Base-by-base conservation (phyloP, 2,888 invertebrate species). In the Clistopyga incitator region DNA sequence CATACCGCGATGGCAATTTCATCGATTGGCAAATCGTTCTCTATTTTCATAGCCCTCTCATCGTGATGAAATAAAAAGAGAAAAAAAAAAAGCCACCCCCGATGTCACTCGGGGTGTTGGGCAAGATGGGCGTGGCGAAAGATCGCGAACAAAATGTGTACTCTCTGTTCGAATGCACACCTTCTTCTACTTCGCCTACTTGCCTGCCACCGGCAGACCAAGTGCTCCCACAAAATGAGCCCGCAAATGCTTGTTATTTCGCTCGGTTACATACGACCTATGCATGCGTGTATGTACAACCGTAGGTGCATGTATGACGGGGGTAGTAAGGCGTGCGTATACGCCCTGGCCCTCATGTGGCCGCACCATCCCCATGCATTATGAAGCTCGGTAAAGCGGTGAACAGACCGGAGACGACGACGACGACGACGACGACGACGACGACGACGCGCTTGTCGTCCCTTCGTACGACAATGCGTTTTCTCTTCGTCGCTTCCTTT, bases 241-340 rank as follows among this genome's bases (percentile, higher is more conserved):
- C 84, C 88, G 81, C 88, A 89, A 92, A 90, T 90, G 89, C 90
- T 89, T 91, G 89, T 91, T 91, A 92, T 91, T 92, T 90, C 86
- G 89, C 84, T 84, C 81, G 78, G 84, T 81, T 84, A 84, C 84
- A 81, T 81, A 75, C 74, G 68, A 70, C 74, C 78, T 81, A 84
- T 61, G 70, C 85, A 83, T 79, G 81, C 75, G 23, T 52, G 83
- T 81, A 80, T 85, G 83, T 68, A 79, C 68, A 75, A 78, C 59
- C 75, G 34, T 42, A 65, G 25, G 47, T 29, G 54, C 54, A 29
- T 47, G 68, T 72, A 52, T 80, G 29, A 34, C 34, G 15, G 29
- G 47, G 50, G 45, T n/a, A 83, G 38, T 38, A 83, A 81, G 70
- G 71, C 74, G 61, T 61, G 71, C 71, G 64, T 70, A 65, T 47